Base-by-base conservation (phyloP, 2,888 invertebrate genomes). In the Exocentrus adspersus region DNA sequence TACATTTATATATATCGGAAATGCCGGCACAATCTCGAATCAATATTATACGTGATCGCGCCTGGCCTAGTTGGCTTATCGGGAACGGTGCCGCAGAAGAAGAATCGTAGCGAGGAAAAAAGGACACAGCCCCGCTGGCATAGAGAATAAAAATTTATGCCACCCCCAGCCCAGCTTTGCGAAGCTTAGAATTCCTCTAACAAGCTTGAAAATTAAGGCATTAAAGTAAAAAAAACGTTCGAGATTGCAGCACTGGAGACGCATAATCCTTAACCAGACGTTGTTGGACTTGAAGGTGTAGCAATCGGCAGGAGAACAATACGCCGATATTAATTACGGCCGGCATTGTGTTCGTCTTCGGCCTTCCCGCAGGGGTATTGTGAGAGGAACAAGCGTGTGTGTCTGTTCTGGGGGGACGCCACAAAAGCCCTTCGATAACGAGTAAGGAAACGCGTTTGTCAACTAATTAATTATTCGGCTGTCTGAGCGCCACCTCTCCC, bases 281-380 rank as follows among this genome's bases (percentile, higher is more conserved):
- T n/a, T n/a, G n/a, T n/a, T n/a, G n/a, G n/a, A n/a, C n/a, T 24
- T 5, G 7, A 24, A 24, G 24, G 24, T 5, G 24, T 3, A 24
- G 24, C 24, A 24, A 24, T 24, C n/a, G 24, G 7, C 24, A 7
- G 7, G 24, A 24, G 24, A 3, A 24, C 24, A 24, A 24, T 24
- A 24, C 24, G 24, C 24, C 7, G 24, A 7, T 60, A 64, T 64
- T 64, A 64, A 60, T 60, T 64, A 64, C 56, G 56, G 60, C 43
- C 12, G 30, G 64, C 60, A 64, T 64, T 64, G 64, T 64, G 59
- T 54, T 64, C 48, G 42, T 50, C 41, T 32, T 51, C 59, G 42
- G 51, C 37, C 16, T 60, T 53, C 60, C 53, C 53, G 45, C 37
- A n/a, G 43, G 37, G 43, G 32, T 7, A 24, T 24, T 41, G 42